A percentile compares a stretch with the other conserved stretches of the same genome.
phyloP scores from a whole-genome alignment of 1,140 invertebrate species.

The Meteorus sp. region DNA sequence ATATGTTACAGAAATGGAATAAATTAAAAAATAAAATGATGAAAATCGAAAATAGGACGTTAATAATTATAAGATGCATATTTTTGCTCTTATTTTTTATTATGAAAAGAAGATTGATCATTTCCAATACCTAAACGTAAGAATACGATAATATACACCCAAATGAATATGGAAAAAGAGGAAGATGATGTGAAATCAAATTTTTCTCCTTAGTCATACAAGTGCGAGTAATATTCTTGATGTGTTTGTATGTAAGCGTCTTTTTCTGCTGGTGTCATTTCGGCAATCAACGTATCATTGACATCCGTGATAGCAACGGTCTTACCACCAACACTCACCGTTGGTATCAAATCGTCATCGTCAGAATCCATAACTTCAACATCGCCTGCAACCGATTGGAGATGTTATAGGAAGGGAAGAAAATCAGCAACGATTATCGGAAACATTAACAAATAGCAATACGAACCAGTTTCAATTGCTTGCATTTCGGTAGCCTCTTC shows the following conservation, averaged over 20 bases:
- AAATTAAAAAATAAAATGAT: conserved; percentile 40
- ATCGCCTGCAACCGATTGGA: conserved; percentile 63
- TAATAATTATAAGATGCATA: no score
- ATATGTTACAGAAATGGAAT: conserved; percentile 37
- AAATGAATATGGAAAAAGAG: conserved; percentile 22
- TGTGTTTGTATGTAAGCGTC: conserved; percentile 92
- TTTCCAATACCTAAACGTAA: conserved; percentile 37
- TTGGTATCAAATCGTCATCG: conserved; percentile 81
- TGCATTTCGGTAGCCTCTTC: conserved; percentile 67
- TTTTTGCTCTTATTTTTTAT: no score
- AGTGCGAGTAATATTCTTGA: conserved; percentile 89
- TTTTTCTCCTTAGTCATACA: conserved; percentile 68
- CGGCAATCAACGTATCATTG: conserved; percentile 80
- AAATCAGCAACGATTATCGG: not conserved
- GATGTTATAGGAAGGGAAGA: conserved; percentile 14
- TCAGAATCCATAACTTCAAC: conserved; percentile 82
- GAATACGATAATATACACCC: conserved; percentile 37
- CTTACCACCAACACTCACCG: conserved; percentile 79
- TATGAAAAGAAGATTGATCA: conserved; percentile 33
- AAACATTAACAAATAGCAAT: conserved; percentile 13
- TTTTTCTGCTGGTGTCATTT: conserved; percentile 92
- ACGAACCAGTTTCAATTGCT: conserved; percentile 58
- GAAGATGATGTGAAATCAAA: not conserved
- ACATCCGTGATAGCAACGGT: conserved; percentile 79
- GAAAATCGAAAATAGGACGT: no score